Base-by-base conservation (phyloP, 2,888 invertebrate species). In the Stenodera caucasica region DNA sequence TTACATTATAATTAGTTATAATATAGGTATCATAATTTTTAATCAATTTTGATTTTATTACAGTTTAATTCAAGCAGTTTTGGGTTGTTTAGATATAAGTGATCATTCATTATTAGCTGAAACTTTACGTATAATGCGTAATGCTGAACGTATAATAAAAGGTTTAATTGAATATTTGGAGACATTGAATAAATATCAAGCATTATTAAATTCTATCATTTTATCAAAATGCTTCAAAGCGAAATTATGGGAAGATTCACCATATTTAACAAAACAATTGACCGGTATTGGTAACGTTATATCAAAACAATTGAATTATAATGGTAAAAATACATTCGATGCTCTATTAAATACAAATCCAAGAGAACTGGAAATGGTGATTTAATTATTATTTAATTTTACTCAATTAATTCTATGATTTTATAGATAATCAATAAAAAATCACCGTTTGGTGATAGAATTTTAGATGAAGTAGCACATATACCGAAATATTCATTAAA, bases 181-280 rank as follows among this genome's bases (percentile, higher is more conserved):
- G 23, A 80, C 82, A 0, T 75, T 72, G 56, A 53, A 64, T 1
- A 69, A 74, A 23, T 75, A 81, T 77, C 78, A 79, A 56, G 84
- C 86, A 0, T 78, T 89, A 12, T 73, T 88, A 4, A 87, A 85
- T 77, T 80, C 89, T 0, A 77, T 87, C 21, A 79, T 85, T 29
- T 80, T 92, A 57, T 81, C 84, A 6, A 91, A 92, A 80, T 89
- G 90, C 72, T 82, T 91, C 64, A 72, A 80, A 29, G 84, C 88
- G 0, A 84, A 84, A 68, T 78, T 92, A 49, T 93, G 93, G 92
- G 90, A 91, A 73, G 87, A 91, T 75, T 90, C 91, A 0, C 79
- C 79, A 1, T 88, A 83, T 75, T 84, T 92, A 21, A 82, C 86
- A 61, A 85, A 86, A 70, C 92, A 92, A 75, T 78, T 93, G 52